These are phyloP conservation scores for Scopus umbretta DNA, from an alignment of 2,113 vertebrate genomes.

Conservation along the genomic window DNA sequence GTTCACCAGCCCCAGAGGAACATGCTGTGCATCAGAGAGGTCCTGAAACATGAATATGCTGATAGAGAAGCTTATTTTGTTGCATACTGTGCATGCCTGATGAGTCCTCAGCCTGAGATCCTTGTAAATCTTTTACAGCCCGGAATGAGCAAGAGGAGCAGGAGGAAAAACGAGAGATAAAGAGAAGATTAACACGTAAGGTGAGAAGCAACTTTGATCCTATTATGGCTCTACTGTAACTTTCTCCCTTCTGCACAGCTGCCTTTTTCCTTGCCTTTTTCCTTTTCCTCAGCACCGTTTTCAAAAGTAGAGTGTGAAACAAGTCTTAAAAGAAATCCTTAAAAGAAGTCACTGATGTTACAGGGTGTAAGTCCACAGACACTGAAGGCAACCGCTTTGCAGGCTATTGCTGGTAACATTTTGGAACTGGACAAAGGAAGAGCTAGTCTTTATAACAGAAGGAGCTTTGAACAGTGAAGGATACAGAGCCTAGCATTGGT, in stretches of 20 bases:
- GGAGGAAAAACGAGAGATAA: constrained; percentile 97
- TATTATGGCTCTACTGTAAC: background rate
- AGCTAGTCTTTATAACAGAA: background rate
- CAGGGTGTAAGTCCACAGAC: background rate
- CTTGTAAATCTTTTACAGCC: constrained; percentile 78
- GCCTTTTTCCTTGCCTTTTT: background rate
- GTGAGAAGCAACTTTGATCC: constrained; percentile 70
- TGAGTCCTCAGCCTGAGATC: constrained; percentile 9
- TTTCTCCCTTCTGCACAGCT: background rate
- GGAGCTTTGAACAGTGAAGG: background rate
- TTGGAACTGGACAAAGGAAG: background rate
- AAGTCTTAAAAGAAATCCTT: background rate
- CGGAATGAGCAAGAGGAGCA: constrained; percentile 97
- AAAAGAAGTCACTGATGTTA: background rate
- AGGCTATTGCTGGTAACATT: background rate
- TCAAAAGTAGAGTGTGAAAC: background rate
- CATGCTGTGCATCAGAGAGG: background rate
- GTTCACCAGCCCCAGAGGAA: background rate
- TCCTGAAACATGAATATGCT: constrained; percentile 4
- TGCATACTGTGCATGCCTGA: background rate
- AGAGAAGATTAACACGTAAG: constrained; percentile 92
- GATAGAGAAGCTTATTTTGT: background rate
- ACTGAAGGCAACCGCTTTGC: background rate
- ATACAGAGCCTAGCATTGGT: background rate
- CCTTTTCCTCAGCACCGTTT: background rate